A percentile compares a stretch with the other conserved stretches of the same genome.
These are phyloP conservation scores for Crocallis elinguaria DNA, from an alignment of 2,888 invertebrate genomes.

Conservation along the genomic window DNA sequence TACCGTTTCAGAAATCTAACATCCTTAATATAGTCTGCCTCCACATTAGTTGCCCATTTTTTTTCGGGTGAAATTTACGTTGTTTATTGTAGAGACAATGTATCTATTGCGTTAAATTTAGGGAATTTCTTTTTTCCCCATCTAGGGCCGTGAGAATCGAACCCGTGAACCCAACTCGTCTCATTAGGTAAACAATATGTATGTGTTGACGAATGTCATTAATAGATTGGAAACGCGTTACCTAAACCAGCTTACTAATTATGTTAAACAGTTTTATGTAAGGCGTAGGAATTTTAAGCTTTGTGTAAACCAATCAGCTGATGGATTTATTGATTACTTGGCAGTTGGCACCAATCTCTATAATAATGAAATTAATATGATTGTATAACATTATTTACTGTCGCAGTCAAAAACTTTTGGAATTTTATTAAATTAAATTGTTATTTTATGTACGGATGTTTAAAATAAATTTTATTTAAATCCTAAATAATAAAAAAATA, in stretches of 20 bases:
- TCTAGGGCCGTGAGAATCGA: slow-evolving; percentile 78
- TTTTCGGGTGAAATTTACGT: slow-evolving; percentile 68
- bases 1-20: too few relatives aligned
- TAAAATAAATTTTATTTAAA: too few relatives aligned
- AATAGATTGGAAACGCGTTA: slow-evolving; percentile 31
- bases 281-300: neutral
- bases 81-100: slow-evolving; percentile 79
- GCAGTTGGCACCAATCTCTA: neutral
- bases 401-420: neutral
- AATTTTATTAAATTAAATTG: too few relatives aligned
- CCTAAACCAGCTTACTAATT: slow-evolving; percentile 37
- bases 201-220: slow-evolving; percentile 55
- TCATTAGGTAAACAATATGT: slow-evolving; percentile 76
- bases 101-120: slow-evolving; percentile 76
- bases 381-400: neutral
- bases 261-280: slow-evolving; percentile 8
- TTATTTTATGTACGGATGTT: too few relatives aligned
- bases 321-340: neutral
- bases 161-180: slow-evolving; percentile 70
- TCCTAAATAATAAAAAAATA: too few relatives aligned
- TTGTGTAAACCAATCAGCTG: neutral
- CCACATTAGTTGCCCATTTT: slow-evolving; percentile 49
- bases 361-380: neutral
- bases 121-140: slow-evolving; percentile 67
- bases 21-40: slow-evolving; percentile 47